Conservation (phyloP, 2,113 vertebrate species). For the Gambusia holbrooki region DNA sequence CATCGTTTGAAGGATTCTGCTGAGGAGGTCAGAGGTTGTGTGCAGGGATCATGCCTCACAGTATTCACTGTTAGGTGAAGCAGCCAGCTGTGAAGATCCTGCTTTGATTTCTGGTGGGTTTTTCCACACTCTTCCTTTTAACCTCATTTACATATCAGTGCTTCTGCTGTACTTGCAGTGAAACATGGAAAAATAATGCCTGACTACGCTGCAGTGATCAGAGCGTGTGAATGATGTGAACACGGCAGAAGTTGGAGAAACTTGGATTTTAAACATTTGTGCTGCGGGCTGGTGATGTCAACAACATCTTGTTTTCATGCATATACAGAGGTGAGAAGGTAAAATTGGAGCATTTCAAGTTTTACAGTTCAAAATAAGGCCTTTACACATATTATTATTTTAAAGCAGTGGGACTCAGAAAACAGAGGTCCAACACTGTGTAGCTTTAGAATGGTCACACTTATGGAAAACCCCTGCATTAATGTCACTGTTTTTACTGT, state of each 20-base stretch:
- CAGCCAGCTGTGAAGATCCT: conserved; percentile 2
- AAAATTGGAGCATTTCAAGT: background rate
- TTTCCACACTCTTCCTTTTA: background rate
- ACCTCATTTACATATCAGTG: background rate
- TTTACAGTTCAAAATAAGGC: background rate
- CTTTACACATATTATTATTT: background rate
- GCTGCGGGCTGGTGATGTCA: background rate
- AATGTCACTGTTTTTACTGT: conserved; percentile 15
- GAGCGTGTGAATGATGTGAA: background rate
- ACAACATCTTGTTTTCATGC: background rate
- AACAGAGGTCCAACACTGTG: conserved; percentile 5
- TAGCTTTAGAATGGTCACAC: conserved; percentile 1
- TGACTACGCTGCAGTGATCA: background rate
- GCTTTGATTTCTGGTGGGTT: background rate
- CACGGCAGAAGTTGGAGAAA: background rate
- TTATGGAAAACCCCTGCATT: conserved; percentile 4
- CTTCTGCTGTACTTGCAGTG: background rate
- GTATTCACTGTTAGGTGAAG: background rate
- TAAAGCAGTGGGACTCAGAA: background rate
- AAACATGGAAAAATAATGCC: background rate
- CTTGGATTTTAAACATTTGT: background rate
- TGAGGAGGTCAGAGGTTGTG: conserved; percentile 13
- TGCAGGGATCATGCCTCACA: background rate
- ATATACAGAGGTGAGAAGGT: background rate
- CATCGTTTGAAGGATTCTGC: conserved; percentile 7